Conservation (phyloP, 2,888 invertebrate genomes). For the Chydorus sphaericus region DNA sequence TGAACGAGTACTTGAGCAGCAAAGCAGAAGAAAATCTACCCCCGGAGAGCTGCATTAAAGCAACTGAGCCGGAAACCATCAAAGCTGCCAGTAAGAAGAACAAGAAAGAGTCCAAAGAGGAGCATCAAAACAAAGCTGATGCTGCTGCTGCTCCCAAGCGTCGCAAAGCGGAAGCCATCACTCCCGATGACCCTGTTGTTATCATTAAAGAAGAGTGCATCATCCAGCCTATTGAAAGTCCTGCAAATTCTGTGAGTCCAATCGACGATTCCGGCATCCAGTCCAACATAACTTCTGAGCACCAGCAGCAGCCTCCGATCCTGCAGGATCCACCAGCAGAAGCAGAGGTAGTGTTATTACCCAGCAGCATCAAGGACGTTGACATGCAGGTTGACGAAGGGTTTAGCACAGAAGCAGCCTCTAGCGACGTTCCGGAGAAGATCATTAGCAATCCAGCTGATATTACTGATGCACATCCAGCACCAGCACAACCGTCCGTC, state of each 20-base stretch:
- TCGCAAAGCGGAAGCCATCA: background rate
- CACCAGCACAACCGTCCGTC: background rate
- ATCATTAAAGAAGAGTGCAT: background rate
- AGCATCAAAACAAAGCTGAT: background rate
- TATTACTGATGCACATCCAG: background rate
- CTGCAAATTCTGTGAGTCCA: background rate
- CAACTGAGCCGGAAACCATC: conserved; percentile 9
- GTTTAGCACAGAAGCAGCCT: conserved; percentile 9
- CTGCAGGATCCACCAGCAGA: too few species aligned
- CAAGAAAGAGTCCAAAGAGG: conserved; percentile 5
- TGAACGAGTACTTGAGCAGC: conserved; percentile 11
- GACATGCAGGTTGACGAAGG: conserved; percentile 14
- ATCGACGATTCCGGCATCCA: conserved; percentile 3
- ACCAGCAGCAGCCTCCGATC: too few species aligned
- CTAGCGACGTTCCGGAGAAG: conserved; percentile 6
- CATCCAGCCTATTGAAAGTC: background rate
- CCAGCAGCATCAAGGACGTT: background rate
- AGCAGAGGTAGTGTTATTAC: background rate
- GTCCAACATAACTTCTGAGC: too few species aligned
- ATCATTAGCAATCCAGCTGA: background rate
- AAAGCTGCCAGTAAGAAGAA: background rate
- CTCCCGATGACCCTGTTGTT: too few species aligned
- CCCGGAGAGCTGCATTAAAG: background rate
- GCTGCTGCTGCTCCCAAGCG: background rate
- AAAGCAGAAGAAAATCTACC: conserved; percentile 9